A percentile compares a stretch with the other conserved stretches of the same genome.
These are phyloP conservation scores for Callorhinus ursinus DNA, from an alignment of 2,113 vertebrate genomes.

Conservation along the genomic window DNA sequence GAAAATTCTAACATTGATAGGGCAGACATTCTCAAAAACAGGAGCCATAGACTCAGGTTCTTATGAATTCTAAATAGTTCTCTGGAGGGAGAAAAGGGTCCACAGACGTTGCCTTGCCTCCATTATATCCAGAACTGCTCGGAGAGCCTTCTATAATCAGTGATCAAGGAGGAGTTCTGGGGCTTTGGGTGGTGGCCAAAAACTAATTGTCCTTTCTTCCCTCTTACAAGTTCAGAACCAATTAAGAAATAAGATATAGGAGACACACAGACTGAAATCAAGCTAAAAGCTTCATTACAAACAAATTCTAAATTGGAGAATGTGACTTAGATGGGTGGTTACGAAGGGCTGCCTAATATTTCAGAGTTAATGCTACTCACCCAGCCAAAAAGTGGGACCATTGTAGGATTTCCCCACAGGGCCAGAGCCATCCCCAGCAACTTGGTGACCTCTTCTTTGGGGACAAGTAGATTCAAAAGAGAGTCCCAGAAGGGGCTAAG, in stretches of 20 bases:
- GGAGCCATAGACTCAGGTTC: not conserved
- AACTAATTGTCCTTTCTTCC: slow-evolving; percentile 17
- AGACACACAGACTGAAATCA: not conserved
- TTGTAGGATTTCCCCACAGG: not conserved
- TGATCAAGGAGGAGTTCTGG: not conserved
- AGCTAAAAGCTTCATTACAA: slow-evolving; percentile 22
- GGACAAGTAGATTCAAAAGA: not conserved
- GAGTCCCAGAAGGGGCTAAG: not conserved
- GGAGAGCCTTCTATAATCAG: not conserved
- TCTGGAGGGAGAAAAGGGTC: not conserved
- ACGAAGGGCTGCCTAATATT: not conserved
- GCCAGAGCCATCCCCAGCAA: not conserved
- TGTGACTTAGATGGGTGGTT: not conserved
- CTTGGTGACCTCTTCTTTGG: not conserved
- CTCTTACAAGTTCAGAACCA: slow-evolving; percentile 33
- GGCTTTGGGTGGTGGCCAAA: not conserved
- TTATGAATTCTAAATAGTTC: not conserved
- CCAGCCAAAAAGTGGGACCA: not conserved
- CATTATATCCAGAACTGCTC: not conserved
- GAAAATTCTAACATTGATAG: not conserved
- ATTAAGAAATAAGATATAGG: slow-evolving; percentile 41
- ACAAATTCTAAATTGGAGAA: slow-evolving; percentile 33
- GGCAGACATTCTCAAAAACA: not conserved
- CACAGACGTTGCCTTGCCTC: not conserved
- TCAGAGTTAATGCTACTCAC: not conserved